Evolutionary conservation across 2,888 invertebrate species (phyloP).

Genomic region (Hemaris fuciformis): DNA sequence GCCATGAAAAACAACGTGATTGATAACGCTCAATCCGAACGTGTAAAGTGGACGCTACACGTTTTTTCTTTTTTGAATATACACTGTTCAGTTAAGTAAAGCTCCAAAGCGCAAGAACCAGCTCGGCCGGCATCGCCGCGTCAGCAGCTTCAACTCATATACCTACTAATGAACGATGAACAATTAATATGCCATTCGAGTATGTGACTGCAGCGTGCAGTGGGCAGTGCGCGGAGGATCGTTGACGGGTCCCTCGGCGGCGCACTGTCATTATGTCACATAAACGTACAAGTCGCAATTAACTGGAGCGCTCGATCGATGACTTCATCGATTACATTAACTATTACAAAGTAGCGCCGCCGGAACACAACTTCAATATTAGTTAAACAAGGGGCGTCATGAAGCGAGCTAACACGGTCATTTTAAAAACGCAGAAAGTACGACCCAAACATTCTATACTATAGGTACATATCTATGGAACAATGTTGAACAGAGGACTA

Average conservation of each 20-base stretch:
- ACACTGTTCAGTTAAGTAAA: background rate
- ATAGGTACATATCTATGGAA: background rate
- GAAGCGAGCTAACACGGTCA: background rate
- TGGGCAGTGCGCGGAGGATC: background rate
- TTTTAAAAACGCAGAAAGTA: background rate
- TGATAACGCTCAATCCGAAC: constrained; percentile 4
- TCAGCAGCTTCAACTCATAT: background rate
- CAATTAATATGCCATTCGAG: background rate
- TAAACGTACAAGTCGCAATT: constrained; percentile 4
- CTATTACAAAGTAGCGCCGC: background rate
- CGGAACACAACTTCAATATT: background rate
- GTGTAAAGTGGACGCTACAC: background rate
- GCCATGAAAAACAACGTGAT: constrained; percentile 4
- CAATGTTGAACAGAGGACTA: background rate
- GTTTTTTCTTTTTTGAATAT: background rate
- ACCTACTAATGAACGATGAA: background rate
- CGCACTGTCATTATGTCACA: constrained; percentile 3
- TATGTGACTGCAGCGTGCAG: background rate
- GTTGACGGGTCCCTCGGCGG: background rate
- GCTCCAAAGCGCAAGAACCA: background rate
- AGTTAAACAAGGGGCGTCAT: background rate
- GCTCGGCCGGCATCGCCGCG: background rate
- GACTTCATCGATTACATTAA: constrained; percentile 2
- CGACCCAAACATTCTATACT: background rate
- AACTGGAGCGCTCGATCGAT: constrained; percentile 1